Conservation (phyloP, 2,888 invertebrate genomes). For the Nezara viridula region DNA sequence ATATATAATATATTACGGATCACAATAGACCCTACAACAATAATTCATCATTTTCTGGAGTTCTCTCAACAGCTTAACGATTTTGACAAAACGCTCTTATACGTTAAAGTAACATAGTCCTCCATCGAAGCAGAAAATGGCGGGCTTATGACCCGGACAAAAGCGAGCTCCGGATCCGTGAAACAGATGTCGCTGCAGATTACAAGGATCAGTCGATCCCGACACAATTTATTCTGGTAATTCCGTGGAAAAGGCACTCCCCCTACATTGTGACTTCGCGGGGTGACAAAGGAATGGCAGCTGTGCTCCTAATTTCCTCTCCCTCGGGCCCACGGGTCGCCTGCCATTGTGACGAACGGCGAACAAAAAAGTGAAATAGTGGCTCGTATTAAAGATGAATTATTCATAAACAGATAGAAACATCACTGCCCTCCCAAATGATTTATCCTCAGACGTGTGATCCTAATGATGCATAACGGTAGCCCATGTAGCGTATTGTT, state of each 20-base stretch:
- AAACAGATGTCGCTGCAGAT: slow-evolving; percentile 52
- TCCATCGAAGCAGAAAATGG: not conserved
- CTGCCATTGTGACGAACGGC: slow-evolving; percentile 7
- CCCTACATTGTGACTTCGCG: slow-evolving; percentile 24
- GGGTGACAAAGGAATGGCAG: not conserved
- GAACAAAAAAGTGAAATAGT: slow-evolving; percentile 13
- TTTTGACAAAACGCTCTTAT: not conserved
- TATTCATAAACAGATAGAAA: slow-evolving; percentile 49
- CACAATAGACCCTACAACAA: not conserved
- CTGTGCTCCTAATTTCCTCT: slow-evolving; percentile 28
- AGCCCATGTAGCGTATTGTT: slow-evolving; percentile 7
- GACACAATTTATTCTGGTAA: slow-evolving; percentile 51
- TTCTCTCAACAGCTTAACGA: not conserved
- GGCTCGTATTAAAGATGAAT: slow-evolving; percentile 9
- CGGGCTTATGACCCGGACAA: not conserved
- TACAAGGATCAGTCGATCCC: slow-evolving; percentile 50
- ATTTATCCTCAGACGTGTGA: not conserved
- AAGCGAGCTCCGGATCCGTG: not conserved
- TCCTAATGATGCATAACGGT: slow-evolving; percentile 33
- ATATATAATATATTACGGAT: too few species aligned
- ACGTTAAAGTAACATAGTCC: not conserved
- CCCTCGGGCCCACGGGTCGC: not conserved
- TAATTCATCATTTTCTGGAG: not conserved
- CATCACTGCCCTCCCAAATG: slow-evolving; percentile 8
- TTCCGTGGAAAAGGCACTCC: slow-evolving; percentile 25